Evolutionary conservation across 2,888 invertebrate genomes (phyloP).

Genomic region (Himalopsyche tibetana): DNA sequence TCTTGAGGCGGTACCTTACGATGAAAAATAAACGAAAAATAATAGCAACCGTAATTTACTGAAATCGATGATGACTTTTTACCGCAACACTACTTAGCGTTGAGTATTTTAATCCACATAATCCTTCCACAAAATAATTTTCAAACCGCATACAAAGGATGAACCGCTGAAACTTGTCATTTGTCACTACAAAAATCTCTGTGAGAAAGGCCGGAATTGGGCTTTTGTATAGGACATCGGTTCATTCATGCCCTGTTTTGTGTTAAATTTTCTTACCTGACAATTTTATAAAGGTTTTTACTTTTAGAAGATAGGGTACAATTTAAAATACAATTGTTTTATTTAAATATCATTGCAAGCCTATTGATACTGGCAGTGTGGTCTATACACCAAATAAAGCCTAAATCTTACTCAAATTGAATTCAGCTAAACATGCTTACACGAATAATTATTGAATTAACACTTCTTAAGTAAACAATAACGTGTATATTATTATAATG

Average conservation of each 20-base stretch:
- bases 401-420: too few relatives aligned
- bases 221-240: not conserved
- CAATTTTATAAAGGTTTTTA: not conserved
- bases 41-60: not conserved
- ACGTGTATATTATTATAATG: too few relatives aligned
- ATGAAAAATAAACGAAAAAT: not conserved
- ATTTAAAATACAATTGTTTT: too few relatives aligned
- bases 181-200: not conserved
- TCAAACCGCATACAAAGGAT: not conserved
- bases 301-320: not conserved
- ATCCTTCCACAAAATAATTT: constrained; percentile 11
- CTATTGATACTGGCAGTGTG: too few relatives aligned
- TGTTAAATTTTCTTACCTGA: not conserved
- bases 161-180: not conserved
- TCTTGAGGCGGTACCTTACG: not conserved
- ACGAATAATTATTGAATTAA: too few relatives aligned
- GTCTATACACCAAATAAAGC: too few relatives aligned
- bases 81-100: constrained; percentile 11
- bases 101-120: constrained; percentile 24
- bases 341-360: too few relatives aligned
- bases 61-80: not conserved
- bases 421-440: too few relatives aligned
- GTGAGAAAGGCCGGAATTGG: not conserved
- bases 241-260: not conserved
- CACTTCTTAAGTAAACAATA: too few relatives aligned